Base-by-base conservation (phyloP, 2,888 invertebrate species). In the Heliconius hortense region DNA sequence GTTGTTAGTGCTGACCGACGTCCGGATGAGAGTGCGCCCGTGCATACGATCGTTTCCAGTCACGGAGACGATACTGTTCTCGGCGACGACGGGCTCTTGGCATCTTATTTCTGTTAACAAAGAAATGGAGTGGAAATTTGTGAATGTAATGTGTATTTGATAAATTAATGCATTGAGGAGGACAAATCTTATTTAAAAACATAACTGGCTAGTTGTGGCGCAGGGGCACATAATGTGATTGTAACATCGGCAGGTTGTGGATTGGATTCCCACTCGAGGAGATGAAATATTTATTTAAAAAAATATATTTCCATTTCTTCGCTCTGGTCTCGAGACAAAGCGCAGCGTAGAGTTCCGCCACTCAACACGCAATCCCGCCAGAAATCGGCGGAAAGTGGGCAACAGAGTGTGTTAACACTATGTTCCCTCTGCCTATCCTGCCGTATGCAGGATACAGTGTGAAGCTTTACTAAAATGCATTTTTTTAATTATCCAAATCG, bases 11-110 rank as follows among this genome's bases (percentile, higher is more conserved):
- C 95, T 95, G 72, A 96, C 97, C 0, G 62, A 96, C 0, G 97
- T 97, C 62, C 97, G 94, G 80, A 98, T 96, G 26, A 97, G 90
- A 0, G 98, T 97, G 39, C 97, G 95, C 0, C 97, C 97, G 85
- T 98, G 97, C 95, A 97, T 97, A 72, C 98, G 95, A 87, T 98
- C 98, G 86, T 98, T 98, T 72, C 98, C 97, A 0, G 98, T 98
- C 53, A 98, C 97, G 0, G 98, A 97, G 0, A 98, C 95, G 31
- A 98, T 97, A 79, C 98, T 97, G 87, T 98, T 97, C 43, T 97
- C 96, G 0, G 98, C 97, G 43, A 97, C 93, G 4, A 96, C 91
- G 0, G 98, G 98, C 83, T 98, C 98, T 0, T 96, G 95, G 84
- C 98, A 98, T 73, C 98, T 96, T 80, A 98, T 97, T 94, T 98